A percentile compares a stretch with the other conserved stretches of the same genome.
Conservation (phyloP, 2,797 vertebrate genomes). For the Platyrinchus mystaceus region DNA sequence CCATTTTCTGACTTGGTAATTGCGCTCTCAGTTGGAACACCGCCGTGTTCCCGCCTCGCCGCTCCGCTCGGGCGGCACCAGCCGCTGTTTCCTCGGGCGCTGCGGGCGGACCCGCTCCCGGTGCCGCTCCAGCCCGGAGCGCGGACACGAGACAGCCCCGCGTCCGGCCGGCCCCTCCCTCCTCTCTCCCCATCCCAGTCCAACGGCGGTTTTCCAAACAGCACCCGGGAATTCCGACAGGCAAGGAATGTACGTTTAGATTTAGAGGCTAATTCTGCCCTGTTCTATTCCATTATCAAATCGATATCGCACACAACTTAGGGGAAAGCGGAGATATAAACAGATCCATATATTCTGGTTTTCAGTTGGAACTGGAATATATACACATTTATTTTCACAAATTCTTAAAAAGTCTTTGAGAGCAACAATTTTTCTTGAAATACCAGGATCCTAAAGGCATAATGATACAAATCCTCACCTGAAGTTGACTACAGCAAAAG, state of each 20-base stretch:
- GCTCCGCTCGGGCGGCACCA: not conserved
- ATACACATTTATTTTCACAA: not conserved
- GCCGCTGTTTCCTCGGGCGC: not conserved
- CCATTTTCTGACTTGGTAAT: not conserved
- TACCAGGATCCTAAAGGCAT: not conserved
- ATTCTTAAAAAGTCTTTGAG: not conserved
- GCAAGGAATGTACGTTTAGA: not conserved
- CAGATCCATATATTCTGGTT: not conserved
- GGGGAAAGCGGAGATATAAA: not conserved
- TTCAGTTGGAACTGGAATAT: not conserved
- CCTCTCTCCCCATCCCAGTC: not conserved
- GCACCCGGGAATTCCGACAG: not conserved
- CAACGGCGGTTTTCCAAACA: not conserved
- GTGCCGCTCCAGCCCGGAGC: not conserved
- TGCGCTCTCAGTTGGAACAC: not conserved
- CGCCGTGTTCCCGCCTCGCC: not conserved
- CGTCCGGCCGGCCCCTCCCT: not conserved
- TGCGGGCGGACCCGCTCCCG: not conserved
- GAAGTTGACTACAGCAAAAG: slow-evolving; percentile 28
- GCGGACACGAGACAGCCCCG: not conserved
- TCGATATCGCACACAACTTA: not conserved
- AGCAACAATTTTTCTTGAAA: not conserved
- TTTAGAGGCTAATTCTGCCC: not conserved
- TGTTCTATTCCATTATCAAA: not conserved
- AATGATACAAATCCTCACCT: not conserved